Evolutionary conservation across 2,888 invertebrate genomes (phyloP), one percentile per base, ranked within the genome.

Genomic region (Hemicrepidius hirtus): DNA sequence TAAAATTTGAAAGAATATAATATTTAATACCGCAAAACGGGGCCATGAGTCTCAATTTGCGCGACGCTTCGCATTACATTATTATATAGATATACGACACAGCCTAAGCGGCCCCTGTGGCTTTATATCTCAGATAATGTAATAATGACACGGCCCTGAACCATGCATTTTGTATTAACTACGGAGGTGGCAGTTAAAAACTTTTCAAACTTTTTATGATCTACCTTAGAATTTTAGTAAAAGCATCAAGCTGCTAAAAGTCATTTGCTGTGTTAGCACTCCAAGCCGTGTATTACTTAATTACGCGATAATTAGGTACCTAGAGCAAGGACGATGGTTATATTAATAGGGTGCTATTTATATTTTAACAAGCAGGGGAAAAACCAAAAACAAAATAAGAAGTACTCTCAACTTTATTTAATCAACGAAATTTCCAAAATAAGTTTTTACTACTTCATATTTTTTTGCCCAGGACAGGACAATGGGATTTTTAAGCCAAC

Each of bases 91-190:
- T 81, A 81, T 82, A 81, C 79, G 82, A 81, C 82, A 82, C 79
- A 79, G 77, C 76, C 76, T 75, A 80, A 78, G 78, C 77, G 77
- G 78, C 81, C 81, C 81, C 81, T 76, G 79, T 72, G 77, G 81
- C 75, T 79, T 79, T 78, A 79, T 74, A 76, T 78, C 75, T 77
- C 77, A 78, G 79, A 81, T 77, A 78, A 81, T 79, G 80, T 80
- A 83, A 83, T 83, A 83, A 83, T 83, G 83, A 83, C 83, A 81
- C 80, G 77, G 76, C 78, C 73, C 76, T 76, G 80, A 77, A 77
- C 79, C 76, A 77, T 81, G 78, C 76, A 77, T 77, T 78, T 80
- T 80, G 79, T 82, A 82, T 81, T 82, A 82, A 83, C 78, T 74
- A 78, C 78, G 78, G 78, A 76, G 79, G 76, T 74, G 77, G 77